Evolutionary conservation across 2,797 vertebrate species (phyloP), one percentile per base, ranked within the genome.

Genomic region (Sylvilagus floridanus): DNA sequence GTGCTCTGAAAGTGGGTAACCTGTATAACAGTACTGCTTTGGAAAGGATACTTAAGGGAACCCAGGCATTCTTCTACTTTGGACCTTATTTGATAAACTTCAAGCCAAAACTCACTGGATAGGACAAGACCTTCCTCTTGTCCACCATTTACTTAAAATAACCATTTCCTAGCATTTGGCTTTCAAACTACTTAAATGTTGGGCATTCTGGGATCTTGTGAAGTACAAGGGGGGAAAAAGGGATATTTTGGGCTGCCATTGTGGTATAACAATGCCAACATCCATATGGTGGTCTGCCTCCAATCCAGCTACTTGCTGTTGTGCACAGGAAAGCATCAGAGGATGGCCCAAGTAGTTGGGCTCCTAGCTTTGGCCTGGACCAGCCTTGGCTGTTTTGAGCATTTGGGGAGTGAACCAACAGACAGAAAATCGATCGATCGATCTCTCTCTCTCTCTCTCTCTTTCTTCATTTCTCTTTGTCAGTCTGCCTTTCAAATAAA

Each of bases 1-100:
- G 16, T 69, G 68, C 90, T 91, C 78, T 84, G 65, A 94, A 97
- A 97, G 78, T 95, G 95, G 97, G 95, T 92, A 86, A 94, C 91
- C 83, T 71, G 66, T 96, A 79, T 66, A 83, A 7, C 35, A 88
- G 32, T 62, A 47, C 88, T 83, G 1, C 71, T 87, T 81, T 81
- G 42, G 76, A 66, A 95, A 30, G 73, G 65, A 52, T 90, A 24
- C 66, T 84, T 90, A 73, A 60, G 90, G 77, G 95, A 78, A 75
- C 17, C 63, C 17, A 4, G 42, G 52, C 12, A 22, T 81, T 91
- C 85, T 88, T 90, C 62, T 76, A 6, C 52, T 78, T 88, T 37
- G 37, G 65, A 79, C 47, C 28, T 93, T 50, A 87, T 26, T 90
- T 85, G 69, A 73, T 88, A 21, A 50, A 94, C 37, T 93, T 93